phyloP scores from a whole-genome alignment of 2,797 vertebrate species.

The Petrocephalus sullivani region DNA sequence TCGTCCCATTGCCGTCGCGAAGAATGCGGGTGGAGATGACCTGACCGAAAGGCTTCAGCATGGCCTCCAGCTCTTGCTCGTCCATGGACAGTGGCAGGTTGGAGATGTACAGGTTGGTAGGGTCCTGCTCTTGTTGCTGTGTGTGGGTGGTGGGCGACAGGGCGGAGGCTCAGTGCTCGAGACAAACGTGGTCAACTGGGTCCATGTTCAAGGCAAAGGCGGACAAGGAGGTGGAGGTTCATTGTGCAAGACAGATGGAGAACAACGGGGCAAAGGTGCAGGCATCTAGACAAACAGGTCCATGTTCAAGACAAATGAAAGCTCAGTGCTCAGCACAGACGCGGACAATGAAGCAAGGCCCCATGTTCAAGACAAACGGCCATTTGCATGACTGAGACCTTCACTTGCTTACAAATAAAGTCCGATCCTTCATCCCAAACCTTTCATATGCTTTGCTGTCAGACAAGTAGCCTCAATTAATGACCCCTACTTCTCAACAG shows the following conservation, averaged over 20 bases:
- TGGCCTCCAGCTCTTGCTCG: slow-evolving; percentile 85
- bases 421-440: not conserved
- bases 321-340: not conserved
- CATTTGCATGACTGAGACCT: not conserved
- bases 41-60: slow-evolving; percentile 92
- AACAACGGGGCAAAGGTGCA: not conserved
- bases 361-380: not conserved
- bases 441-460: not conserved
- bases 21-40: slow-evolving; percentile 92
- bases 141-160: slow-evolving; percentile 22
- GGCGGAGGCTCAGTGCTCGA: not conserved
- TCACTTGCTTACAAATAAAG: not conserved
- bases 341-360: not conserved
- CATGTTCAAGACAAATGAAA: not conserved
- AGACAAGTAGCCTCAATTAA: not conserved
- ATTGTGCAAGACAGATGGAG: not conserved
- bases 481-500: not conserved
- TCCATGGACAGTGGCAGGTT: slow-evolving; percentile 90
- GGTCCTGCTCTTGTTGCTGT: slow-evolving; percentile 96
- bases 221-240: not conserved
- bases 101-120: slow-evolving; percentile 93
- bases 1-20: slow-evolving; percentile 79
- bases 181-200: not conserved
- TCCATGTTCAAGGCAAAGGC: not conserved
- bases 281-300: not conserved